Percentiles rank a stretch among this genome's conserved stretches.
Conservation (phyloP, 92 coral and sea anemone genomes). For the Heteractis magnifica region DNA sequence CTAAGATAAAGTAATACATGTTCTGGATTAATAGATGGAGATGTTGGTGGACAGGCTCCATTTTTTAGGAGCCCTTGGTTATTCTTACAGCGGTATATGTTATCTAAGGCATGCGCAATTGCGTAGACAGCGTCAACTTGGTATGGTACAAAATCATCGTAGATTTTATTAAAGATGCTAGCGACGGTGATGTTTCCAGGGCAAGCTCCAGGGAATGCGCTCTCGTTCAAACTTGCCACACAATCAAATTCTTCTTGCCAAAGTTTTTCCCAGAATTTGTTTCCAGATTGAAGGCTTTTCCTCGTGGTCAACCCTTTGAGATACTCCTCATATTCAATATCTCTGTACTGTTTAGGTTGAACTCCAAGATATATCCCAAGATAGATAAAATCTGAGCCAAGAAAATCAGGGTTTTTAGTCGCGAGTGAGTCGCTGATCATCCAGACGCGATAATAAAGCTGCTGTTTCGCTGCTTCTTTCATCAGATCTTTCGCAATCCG, state of each 20-base stretch:
- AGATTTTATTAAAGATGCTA: constrained; percentile 39
- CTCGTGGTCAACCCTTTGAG: constrained; percentile 46
- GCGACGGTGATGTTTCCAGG: constrained; percentile 42
- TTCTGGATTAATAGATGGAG: constrained; percentile 43
- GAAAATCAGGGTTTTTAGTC: constrained; percentile 52
- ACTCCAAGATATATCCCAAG: constrained; percentile 68
- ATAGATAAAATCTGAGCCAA: constrained; percentile 54
- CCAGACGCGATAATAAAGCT: constrained; percentile 62
- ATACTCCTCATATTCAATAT: constrained; percentile 43
- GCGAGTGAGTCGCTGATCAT: constrained; percentile 80
- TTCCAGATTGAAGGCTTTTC: constrained; percentile 19
- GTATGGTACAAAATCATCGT: constrained; percentile 65
- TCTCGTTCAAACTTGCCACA: constrained; percentile 9
- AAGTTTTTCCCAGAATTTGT: constrained; percentile 55
- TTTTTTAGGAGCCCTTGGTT: constrained; percentile 37
- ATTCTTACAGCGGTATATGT: constrained; percentile 55
- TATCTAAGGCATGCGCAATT: constrained; percentile 64
- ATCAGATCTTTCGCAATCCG: constrained; percentile 50
- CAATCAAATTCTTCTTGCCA: constrained; percentile 60
- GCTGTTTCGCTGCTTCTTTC: constrained; percentile 58
- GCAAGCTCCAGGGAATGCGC: constrained; percentile 22
- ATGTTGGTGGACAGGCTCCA: constrained; percentile 51
- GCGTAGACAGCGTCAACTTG: constrained; percentile 71
- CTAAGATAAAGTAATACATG: constrained; percentile 50
- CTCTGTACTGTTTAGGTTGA: constrained; percentile 53